Conservation (phyloP, 2,888 invertebrate species). For the Lasioglossum malachurum region DNA sequence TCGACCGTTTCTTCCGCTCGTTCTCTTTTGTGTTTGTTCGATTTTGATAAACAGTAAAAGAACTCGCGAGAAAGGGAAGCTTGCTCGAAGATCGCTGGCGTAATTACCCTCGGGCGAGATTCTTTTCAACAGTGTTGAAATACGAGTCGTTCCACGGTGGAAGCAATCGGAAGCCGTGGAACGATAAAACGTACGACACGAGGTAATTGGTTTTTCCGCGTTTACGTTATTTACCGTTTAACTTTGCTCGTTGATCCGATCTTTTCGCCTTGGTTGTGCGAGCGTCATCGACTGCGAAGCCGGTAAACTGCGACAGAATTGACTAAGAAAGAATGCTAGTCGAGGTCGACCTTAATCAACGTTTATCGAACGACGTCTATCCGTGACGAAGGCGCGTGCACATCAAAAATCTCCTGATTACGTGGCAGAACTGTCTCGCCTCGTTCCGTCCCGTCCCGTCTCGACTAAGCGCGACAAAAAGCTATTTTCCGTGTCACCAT, state of each 20-base stretch:
- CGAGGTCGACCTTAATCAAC: conserved; percentile 37
- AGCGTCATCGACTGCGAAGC: conserved; percentile 50
- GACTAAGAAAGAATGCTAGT: not conserved
- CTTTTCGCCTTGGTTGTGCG: conserved; percentile 17
- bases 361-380: conserved; percentile 5
- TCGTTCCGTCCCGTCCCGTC: not conserved
- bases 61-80: not conserved
- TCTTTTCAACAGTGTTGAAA: not conserved
- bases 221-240: conserved; percentile 1
- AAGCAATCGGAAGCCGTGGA: not conserved
- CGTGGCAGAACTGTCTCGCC: not conserved
- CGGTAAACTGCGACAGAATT: conserved; percentile 8
- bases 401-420: not conserved
- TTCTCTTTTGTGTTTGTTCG: too few species aligned
- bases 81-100: not conserved
- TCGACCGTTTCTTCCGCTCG: too few species aligned
- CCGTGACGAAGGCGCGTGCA: not conserved
- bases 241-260: conserved; percentile 34
- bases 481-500: not conserved
- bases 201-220: not conserved
- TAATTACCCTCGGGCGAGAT: not conserved
- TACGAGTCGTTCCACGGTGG: not conserved
- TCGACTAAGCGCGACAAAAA: not conserved
- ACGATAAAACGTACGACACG: not conserved
- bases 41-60: not conserved